Evolutionary conservation across 92 coral and sea anemone species (phyloP).

Genomic region (Palythoa caribaeorum): DNA sequence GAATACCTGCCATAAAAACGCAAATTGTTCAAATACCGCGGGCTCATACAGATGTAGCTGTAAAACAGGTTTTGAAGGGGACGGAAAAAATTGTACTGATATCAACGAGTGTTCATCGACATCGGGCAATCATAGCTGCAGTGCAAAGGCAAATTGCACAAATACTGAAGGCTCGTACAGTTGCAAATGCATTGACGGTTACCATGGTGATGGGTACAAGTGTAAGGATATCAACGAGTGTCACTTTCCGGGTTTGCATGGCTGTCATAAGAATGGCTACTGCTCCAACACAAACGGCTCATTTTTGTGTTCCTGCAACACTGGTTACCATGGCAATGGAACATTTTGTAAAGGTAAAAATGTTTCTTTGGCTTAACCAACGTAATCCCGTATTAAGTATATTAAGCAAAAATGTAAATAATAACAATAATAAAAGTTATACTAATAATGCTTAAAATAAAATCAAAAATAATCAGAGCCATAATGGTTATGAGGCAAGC

Average conservation of each 20-base stretch:
- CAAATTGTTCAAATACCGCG: background rate
- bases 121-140: conserved; percentile 1
- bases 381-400: too few relatives aligned
- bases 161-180: conserved; percentile 21
- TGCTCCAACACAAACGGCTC: conserved; percentile 35
- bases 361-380: too few relatives aligned
- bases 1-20: conserved; percentile 22
- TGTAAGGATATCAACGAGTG: conserved; percentile 23
- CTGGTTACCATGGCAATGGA: conserved; percentile 8
- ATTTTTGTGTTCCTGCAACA: conserved; percentile 22
- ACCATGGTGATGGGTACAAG: conserved; percentile 10
- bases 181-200: conserved; percentile 11
- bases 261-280: conserved; percentile 1
- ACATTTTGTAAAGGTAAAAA: background rate
- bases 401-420: too few relatives aligned
- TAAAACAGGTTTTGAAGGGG: conserved; percentile 12
- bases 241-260: background rate
- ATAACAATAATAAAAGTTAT: too few relatives aligned
- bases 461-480: too few relatives aligned
- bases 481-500: too few relatives aligned
- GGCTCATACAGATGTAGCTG: conserved; percentile 28
- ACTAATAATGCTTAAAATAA: too few relatives aligned
- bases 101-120: background rate
- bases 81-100: conserved; percentile 24
- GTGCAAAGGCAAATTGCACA: conserved; percentile 8